Base-by-base conservation (phyloP, 1,140 invertebrate genomes). In the Bombus pyrosoma region DNA sequence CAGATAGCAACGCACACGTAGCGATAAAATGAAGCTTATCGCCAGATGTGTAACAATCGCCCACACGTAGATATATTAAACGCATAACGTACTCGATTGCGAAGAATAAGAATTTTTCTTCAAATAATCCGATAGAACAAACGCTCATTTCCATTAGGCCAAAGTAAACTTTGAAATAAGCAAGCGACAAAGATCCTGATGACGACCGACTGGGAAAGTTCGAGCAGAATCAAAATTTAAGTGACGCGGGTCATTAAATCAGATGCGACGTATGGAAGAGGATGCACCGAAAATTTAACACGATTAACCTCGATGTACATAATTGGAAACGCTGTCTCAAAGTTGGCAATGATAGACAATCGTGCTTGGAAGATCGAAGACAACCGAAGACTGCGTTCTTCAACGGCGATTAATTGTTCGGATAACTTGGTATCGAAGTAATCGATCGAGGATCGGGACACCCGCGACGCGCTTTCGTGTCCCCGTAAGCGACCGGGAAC, bases 311-410 rank as follows among this genome's bases (percentile, higher is more conserved):
- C 62, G 91, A 76, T 53, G 47, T 53, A 53, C 37, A 80, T 82
- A 86, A 90, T 92, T 91, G 39, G 62, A 68, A 89, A 90, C 87
- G 87, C 69, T 47, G 68, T 66, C 18, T n/a, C 76, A 88, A 83
- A 89, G 84, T 62, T 39, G 39, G 25, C n/a, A n/a, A 15, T 32
- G 37, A 75, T 13, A 66, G 59, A 39, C 69, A 37, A 32, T 32
- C 59, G 39, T 53, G 75, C 1, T 77, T 84, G 76, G 78, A 81
- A 87, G 87, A 89, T 72, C 28, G 25, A 68, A 41, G 64, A 86
- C 41, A 76, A 82, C 82, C 68, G 64, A n/a, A n/a, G n/a, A 6
- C 4, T 39, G 68, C 39, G 76, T 82, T 37, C 64, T 69, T 74
- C 37, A 12, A 32, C 28, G 25, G 22, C 78, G 69, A 82, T 86